Evolutionary conservation across 2,888 invertebrate genomes (phyloP).

Genomic region (Reticulitermes lucifugus): DNA sequence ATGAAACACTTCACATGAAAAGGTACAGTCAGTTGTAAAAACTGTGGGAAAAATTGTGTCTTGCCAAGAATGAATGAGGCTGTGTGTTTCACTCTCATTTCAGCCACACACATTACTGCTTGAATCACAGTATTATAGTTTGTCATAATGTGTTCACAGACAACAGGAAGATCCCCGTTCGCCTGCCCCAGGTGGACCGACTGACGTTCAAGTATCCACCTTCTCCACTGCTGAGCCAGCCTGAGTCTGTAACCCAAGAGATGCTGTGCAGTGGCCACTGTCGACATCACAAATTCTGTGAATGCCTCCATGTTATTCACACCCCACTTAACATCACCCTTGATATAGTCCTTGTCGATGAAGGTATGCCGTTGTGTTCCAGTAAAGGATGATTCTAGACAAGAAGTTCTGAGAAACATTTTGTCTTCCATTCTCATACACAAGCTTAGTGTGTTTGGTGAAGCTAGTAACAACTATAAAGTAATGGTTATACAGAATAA

Average conservation of each 20-base stretch:
- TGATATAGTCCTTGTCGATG: slow-evolving; percentile 79
- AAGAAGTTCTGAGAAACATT: too few relatives aligned
- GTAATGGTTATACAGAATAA: too few relatives aligned
- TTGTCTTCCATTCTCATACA: too few relatives aligned
- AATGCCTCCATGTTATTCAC: slow-evolving; percentile 78
- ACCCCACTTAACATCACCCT: slow-evolving; percentile 75
- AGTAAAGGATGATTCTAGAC: too few relatives aligned
- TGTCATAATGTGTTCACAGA: not conserved
- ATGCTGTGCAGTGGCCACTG: slow-evolving; percentile 56
- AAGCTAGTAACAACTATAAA: too few relatives aligned
- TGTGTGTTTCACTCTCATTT: too few relatives aligned
- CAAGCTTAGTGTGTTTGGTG: too few relatives aligned
- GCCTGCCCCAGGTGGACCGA: slow-evolving; percentile 76
- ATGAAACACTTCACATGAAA: too few relatives aligned
- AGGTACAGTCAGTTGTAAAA: too few relatives aligned
- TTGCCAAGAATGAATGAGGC: too few relatives aligned
- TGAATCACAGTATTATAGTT: not conserved
- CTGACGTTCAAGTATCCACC: slow-evolving; percentile 81
- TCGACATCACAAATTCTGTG: slow-evolving; percentile 65
- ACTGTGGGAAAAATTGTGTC: too few relatives aligned
- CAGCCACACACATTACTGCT: not conserved
- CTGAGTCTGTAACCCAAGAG: slow-evolving; percentile 65
- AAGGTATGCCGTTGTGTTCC: slow-evolving; percentile 67
- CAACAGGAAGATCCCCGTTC: slow-evolving; percentile 57
- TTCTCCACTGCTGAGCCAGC: slow-evolving; percentile 82